Base-by-base conservation (phyloP, 2,888 invertebrate species). In the Abrostola tripartita region DNA sequence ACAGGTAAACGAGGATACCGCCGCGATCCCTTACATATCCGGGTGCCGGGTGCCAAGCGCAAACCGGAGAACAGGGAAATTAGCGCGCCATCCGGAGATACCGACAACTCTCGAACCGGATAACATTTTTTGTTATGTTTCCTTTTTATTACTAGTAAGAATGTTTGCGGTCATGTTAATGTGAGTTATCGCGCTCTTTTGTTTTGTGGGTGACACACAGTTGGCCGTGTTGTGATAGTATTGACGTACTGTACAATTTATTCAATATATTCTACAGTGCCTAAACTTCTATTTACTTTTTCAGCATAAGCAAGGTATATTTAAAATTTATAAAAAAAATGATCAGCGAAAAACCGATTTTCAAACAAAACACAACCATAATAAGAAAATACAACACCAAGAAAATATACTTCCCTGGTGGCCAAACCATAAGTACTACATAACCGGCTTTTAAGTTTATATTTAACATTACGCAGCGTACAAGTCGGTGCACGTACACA, bases 401-500 rank as follows among this genome's bases (percentile, higher is more conserved):
- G n/a, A n/a, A n/a, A n/a, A n/a, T n/a, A n/a, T n/a, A n/a, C n/a
- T n/a, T n/a, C n/a, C 44, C 44, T 24, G 24, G 44, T 47, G 44
- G 24, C 24, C 44, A 41, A 36, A 6, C 6, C 56, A 41, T 35
- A 59, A 55, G 47, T 40, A 68, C 50, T 50, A 51, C 36, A 38
- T 52, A 70, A 50, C 37, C 47, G 37, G 55, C 35, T 57, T 55
- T 55, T 42, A n/a, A 59, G 42, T 68, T 57, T 61, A 56, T 47
- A 68, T 68, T 60, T 52, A 60, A 55, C 38, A 61, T 63, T 64
- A 65, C 59, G 49, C 65, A 59, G 42, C 12, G 76, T 79, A 68
- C 79, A 79, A 86, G 81, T 85, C 88, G 63, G 76, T 54, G 81
- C 87, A 88, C 86, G 90, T 88, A 83, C 83, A 83, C 80, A 71